Evolutionary conservation across 2,113 vertebrate genomes (phyloP).

Genomic region (Vireo altiloquus): DNA sequence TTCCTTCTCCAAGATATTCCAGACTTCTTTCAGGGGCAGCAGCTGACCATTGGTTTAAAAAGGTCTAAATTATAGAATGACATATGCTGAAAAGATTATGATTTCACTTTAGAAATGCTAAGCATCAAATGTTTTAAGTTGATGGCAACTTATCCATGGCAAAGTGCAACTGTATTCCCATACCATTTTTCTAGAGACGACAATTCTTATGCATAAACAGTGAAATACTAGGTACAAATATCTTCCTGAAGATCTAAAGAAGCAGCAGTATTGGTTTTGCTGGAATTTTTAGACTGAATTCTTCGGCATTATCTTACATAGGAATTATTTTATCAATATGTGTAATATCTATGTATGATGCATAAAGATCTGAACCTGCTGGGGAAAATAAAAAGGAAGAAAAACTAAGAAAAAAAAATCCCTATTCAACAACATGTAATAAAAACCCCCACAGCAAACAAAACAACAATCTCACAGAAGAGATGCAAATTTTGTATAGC

Average conservation of each 20-base stretch:
- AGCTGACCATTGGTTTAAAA: background rate
- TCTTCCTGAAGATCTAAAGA: background rate
- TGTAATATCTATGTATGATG: background rate
- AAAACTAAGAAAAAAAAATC: background rate
- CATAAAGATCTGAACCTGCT: background rate
- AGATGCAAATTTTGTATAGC: background rate
- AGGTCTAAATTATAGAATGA: background rate
- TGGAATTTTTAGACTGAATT: background rate
- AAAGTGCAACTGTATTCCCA: background rate
- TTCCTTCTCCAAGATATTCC: background rate
- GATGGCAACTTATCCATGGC: rapidly evolving
- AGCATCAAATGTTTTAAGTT: background rate
- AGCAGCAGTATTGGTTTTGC: background rate
- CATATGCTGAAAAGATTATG: background rate
- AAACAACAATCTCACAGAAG: background rate
- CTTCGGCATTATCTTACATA: background rate
- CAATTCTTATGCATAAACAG: background rate
- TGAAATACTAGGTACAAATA: background rate
- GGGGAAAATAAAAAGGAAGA: background rate
- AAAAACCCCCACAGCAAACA: background rate
- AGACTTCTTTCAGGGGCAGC: background rate
- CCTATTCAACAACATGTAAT: rapidly evolving
- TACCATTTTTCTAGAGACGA: background rate
- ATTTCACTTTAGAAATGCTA: background rate
- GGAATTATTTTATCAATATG: background rate